These are phyloP conservation scores for Psittacara wagleri DNA, from an alignment of 2,113 vertebrate species.

Conservation along the genomic window DNA sequence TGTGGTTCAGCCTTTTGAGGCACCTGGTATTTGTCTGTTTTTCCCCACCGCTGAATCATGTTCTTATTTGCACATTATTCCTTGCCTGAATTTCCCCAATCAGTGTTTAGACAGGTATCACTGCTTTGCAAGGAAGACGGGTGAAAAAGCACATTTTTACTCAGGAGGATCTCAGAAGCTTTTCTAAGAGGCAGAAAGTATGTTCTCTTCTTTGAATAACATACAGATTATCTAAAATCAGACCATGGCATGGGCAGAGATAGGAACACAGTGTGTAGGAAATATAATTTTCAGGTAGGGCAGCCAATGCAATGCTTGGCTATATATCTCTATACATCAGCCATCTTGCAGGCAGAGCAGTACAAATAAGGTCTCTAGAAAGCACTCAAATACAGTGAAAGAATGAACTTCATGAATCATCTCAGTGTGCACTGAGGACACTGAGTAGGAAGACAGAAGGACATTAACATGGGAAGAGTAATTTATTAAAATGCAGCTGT, in stretches of 20 bases:
- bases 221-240: not conserved
- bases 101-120: not conserved
- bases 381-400: not conserved
- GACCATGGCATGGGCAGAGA: not conserved
- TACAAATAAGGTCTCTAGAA: constrained; percentile 12
- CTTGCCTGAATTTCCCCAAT: not conserved
- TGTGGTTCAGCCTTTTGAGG: constrained; percentile 17
- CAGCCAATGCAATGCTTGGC: fast-evolving
- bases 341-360: not conserved
- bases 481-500: not conserved
- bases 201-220: not conserved
- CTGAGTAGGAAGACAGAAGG: not conserved
- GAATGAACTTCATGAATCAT: constrained; percentile 8
- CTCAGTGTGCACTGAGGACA: not conserved
- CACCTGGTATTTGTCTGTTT: constrained; percentile 6
- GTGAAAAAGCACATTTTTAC: not conserved
- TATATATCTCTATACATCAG: not conserved
- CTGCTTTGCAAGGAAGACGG: not conserved
- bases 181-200: not conserved
- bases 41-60: not conserved
- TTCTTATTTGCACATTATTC: not conserved
- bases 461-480: not conserved
- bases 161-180: not conserved
- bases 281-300: not conserved
- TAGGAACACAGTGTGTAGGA: not conserved